phyloP scores from a whole-genome alignment of 2,797 vertebrate genomes.

The Thripadectes ignobilis region DNA sequence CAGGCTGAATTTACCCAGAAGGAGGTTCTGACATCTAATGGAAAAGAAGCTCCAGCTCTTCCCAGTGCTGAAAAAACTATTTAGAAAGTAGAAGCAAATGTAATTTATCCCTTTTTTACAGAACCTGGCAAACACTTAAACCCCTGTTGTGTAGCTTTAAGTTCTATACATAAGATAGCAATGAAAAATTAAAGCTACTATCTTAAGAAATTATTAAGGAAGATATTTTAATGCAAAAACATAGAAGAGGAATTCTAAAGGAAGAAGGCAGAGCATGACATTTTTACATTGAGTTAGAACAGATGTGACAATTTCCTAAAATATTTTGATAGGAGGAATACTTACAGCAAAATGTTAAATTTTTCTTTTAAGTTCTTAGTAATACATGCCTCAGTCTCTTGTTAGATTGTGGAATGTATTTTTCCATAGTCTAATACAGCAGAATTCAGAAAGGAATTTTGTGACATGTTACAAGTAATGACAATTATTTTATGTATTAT shows the following conservation, averaged over 20 bases:
- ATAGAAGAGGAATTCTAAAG: background rate
- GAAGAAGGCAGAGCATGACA: background rate
- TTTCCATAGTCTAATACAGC: background rate
- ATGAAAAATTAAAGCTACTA: background rate
- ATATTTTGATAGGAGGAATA: background rate
- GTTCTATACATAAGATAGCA: background rate
- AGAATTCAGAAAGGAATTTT: background rate
- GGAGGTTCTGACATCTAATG: background rate
- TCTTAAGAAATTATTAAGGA: background rate
- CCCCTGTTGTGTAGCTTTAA: background rate
- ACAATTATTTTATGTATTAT: background rate
- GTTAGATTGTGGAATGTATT: background rate
- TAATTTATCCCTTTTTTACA: background rate
- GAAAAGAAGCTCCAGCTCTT: background rate
- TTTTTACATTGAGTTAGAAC: background rate
- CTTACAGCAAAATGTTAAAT: background rate
- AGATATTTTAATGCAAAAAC: background rate
- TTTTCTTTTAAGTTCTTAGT: background rate
- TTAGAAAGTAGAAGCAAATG: background rate
- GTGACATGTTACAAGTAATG: background rate
- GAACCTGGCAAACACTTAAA: constrained; percentile 14
- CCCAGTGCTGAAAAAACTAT: background rate
- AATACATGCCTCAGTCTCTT: background rate
- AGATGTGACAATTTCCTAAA: background rate
- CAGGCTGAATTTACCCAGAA: background rate